phyloP scores from a whole-genome alignment of 2,113 vertebrate genomes.

The Mus pahari region DNA sequence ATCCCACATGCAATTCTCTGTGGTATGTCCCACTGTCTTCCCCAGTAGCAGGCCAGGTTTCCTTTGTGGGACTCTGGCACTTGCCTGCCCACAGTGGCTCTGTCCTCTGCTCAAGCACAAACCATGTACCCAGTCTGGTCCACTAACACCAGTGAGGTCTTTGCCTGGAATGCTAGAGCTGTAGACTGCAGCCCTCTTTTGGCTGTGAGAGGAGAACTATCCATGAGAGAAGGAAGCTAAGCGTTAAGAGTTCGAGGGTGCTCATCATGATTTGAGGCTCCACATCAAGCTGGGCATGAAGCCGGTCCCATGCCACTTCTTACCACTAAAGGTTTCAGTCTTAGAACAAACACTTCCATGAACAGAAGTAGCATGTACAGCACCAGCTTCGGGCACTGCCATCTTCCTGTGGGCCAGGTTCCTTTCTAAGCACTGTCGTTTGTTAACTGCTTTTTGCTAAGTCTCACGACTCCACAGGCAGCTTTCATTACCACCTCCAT shows the following conservation, averaged over 20 bases:
- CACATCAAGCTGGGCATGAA: neutral
- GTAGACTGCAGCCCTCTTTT: neutral
- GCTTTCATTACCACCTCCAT: neutral
- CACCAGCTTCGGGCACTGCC: neutral
- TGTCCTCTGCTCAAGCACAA: neutral
- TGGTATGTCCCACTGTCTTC: neutral
- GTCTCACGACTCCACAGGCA: neutral
- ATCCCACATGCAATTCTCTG: neutral
- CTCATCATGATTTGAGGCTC: neutral
- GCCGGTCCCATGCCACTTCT: neutral
- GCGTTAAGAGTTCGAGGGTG: neutral
- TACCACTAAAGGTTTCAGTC: neutral
- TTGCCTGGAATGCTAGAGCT: neutral
- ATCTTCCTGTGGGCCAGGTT: neutral
- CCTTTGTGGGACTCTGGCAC: neutral
- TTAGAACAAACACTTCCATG: neutral
- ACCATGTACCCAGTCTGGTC: neutral
- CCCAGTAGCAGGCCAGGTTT: neutral
- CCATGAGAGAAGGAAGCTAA: neutral
- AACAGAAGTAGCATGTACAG: neutral
- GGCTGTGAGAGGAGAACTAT: neutral
- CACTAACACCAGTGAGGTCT: neutral
- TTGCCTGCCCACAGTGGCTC: neutral
- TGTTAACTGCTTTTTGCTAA: neutral
- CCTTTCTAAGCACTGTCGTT: neutral